Evolutionary conservation across 2,113 vertebrate genomes (phyloP).

Genomic region (Taxidea taxus): DNA sequence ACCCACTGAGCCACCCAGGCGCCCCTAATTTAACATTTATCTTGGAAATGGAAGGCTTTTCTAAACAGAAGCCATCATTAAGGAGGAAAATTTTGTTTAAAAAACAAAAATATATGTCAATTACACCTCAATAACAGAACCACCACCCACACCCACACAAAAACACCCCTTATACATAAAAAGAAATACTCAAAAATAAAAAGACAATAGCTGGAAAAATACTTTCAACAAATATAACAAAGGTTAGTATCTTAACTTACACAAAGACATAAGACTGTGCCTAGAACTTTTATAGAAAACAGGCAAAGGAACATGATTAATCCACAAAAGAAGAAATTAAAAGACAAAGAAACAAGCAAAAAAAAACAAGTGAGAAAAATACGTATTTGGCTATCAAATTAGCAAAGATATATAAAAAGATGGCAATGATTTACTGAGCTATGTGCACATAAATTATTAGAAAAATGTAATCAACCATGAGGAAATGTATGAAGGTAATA

Average conservation of each 20-base stretch:
- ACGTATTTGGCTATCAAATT: not conserved
- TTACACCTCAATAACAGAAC: not conserved
- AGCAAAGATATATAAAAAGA: not conserved
- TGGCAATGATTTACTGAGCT: not conserved
- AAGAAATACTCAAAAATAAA: constrained; percentile 16
- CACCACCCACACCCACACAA: not conserved
- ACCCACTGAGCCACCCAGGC: too few species aligned
- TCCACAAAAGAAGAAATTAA: not conserved
- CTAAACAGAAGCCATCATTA: not conserved
- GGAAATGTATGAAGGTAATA: not conserved
- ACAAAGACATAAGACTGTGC: not conserved
- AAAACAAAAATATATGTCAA: not conserved
- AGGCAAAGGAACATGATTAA: not conserved
- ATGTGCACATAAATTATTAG: not conserved
- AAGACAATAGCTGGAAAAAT: not conserved
- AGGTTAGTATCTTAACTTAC: not conserved
- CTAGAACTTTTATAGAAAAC: constrained; percentile 33
- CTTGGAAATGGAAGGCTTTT: not conserved
- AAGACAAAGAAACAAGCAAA: constrained; percentile 3
- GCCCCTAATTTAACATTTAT: constrained; percentile 18
- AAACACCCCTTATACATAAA: not conserved
- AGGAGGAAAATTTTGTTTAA: not conserved
- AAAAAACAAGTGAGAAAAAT: not conserved
- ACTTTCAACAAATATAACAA: not conserved
- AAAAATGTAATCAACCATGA: constrained; percentile 19